These are phyloP conservation scores for Enteromius paludinosus DNA, from an alignment of 2,797 vertebrate genomes.

Conservation along the genomic window DNA sequence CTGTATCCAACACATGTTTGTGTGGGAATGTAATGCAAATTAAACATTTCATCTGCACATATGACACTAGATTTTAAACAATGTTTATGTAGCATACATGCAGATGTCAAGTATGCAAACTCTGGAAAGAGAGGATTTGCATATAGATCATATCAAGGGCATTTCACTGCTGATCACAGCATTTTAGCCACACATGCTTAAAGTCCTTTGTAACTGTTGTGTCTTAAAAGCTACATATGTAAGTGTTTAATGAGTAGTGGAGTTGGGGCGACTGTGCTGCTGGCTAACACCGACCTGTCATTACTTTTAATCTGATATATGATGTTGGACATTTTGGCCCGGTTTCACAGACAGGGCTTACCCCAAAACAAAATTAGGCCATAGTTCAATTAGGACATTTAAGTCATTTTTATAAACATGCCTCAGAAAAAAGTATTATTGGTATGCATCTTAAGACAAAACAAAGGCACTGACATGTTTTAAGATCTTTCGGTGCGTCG, in stretches of 20 bases:
- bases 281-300: not conserved
- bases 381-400: too few species aligned
- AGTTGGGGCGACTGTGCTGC: not conserved
- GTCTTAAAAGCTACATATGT: not conserved
- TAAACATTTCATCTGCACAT: not conserved
- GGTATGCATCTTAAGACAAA: too few species aligned
- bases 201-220: not conserved
- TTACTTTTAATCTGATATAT: not conserved
- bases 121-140: not conserved
- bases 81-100: not conserved
- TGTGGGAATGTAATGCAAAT: not conserved
- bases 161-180: constrained; percentile 26
- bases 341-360: too few species aligned
- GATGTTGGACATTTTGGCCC: not conserved
- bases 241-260: not conserved
- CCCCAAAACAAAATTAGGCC: too few species aligned
- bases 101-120: too few species aligned
- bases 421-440: too few species aligned
- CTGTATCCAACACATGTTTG: not conserved
- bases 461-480: too few species aligned
- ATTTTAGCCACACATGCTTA: not conserved
- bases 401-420: too few species aligned
- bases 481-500: too few species aligned
- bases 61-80: not conserved
- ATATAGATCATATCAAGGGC: not conserved